Percentiles rank a stretch among this genome's conserved stretches.
Evolutionary conservation across 2,113 vertebrate species (phyloP).

Genomic region (Neolamprologus hecqui): DNA sequence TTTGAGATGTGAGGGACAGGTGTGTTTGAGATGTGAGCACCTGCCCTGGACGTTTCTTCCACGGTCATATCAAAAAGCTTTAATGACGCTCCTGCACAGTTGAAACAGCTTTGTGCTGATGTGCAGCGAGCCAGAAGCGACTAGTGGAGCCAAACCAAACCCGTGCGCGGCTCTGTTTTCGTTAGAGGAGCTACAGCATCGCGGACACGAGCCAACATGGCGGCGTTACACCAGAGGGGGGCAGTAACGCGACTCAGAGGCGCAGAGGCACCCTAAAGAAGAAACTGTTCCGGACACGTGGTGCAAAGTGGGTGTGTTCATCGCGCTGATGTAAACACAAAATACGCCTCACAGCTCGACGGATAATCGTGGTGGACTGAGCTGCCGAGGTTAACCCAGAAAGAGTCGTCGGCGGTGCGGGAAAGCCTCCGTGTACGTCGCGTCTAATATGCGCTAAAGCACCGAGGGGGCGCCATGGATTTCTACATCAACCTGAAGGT

Average conservation of each 20-base stretch:
- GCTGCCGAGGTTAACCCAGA: slow-evolving; percentile 5
- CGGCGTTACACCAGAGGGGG: not conserved
- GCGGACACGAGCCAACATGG: no score
- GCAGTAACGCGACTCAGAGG: not conserved
- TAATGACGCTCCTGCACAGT: not conserved
- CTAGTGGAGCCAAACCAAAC: not conserved
- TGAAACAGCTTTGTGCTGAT: not conserved
- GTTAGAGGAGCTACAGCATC: not conserved
- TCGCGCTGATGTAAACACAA: slow-evolving; percentile 65
- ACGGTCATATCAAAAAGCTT: not conserved
- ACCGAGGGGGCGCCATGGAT: slow-evolving; percentile 51
- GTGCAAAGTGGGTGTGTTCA: slow-evolving; percentile 44
- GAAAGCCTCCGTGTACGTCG: not conserved
- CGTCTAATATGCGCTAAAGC: slow-evolving; percentile 18
- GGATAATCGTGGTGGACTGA: slow-evolving; percentile 5
- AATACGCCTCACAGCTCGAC: slow-evolving; percentile 35
- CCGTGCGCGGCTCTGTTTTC: not conserved
- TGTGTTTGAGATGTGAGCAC: not conserved
- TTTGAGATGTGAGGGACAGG: not conserved
- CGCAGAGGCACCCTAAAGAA: not conserved
- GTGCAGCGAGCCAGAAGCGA: not conserved
- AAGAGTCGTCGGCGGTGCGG: not conserved
- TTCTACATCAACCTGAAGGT: slow-evolving; percentile 73
- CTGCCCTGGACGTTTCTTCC: rapidly evolving
- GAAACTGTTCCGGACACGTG: slow-evolving; percentile 37